phyloP scores from a whole-genome alignment of 2,888 invertebrate genomes.

The Drosophila neotestacea region DNA sequence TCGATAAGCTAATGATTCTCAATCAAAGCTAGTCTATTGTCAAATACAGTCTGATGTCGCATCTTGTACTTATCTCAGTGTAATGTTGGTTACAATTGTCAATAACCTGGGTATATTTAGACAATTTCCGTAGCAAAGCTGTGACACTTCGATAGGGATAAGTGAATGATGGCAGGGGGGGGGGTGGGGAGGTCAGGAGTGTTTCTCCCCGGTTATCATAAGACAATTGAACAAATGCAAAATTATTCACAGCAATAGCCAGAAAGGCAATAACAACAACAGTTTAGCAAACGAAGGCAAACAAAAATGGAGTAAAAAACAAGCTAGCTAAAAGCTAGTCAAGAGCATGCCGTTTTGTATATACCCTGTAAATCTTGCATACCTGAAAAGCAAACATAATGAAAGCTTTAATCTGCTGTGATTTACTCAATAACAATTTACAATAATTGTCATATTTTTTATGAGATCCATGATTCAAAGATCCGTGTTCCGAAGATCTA shows the following conservation, averaged over 20 bases:
- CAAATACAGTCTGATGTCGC: background rate
- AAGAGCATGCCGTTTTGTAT: background rate
- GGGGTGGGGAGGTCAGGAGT: background rate
- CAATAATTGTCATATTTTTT: too few species aligned
- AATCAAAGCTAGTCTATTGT: background rate
- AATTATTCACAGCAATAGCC: constrained; percentile 46
- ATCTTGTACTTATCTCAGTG: constrained; percentile 9
- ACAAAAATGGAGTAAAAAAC: background rate
- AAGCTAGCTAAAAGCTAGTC: background rate
- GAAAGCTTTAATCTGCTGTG: too few species aligned
- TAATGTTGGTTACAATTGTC: constrained; percentile 29
- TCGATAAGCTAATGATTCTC: background rate
- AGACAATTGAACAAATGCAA: constrained; percentile 48
- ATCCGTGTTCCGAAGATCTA: too few species aligned
- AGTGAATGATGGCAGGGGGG: background rate
- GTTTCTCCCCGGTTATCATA: constrained; percentile 11
- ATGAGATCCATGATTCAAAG: too few species aligned
- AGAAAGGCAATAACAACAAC: constrained; percentile 24
- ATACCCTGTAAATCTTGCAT: background rate
- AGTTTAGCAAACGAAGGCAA: background rate
- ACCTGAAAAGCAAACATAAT: background rate
- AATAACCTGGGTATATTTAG: constrained; percentile 42
- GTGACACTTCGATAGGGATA: constrained; percentile 23
- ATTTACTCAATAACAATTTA: too few species aligned
- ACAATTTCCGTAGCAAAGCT: constrained; percentile 38